These are phyloP conservation scores for Turdus rufiventris DNA, from an alignment of 2,113 vertebrate species.

Conservation along the genomic window DNA sequence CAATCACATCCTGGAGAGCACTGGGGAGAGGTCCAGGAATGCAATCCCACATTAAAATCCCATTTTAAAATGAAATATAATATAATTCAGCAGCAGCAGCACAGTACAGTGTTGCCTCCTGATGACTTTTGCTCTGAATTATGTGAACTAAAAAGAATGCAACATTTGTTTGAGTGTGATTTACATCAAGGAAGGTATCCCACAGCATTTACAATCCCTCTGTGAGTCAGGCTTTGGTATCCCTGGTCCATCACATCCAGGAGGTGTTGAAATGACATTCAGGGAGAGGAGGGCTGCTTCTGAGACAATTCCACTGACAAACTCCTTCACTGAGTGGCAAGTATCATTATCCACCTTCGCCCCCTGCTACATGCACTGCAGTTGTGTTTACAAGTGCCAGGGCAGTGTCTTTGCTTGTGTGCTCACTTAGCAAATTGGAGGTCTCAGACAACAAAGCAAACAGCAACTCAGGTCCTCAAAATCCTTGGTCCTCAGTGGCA, in stretches of 20 bases:
- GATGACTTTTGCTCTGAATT: not conserved
- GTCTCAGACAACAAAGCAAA: not conserved
- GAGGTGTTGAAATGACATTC: not conserved
- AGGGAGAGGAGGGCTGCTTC: not conserved
- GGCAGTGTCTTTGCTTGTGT: not conserved
- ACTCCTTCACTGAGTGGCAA: not conserved
- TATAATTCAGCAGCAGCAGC: not conserved
- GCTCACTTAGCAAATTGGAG: not conserved
- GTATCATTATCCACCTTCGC: accelerated
- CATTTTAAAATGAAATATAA: not conserved
- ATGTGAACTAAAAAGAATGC: not conserved
- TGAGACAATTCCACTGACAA: not conserved
- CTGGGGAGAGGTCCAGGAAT: not conserved
- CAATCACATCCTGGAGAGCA: not conserved
- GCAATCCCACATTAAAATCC: not conserved
- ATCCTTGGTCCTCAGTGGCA: not conserved
- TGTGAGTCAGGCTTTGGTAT: not conserved
- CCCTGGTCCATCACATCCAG: not conserved
- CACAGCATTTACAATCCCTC: not conserved
- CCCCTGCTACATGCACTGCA: not conserved
- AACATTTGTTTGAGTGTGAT: not conserved
- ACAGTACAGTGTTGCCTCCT: not conserved
- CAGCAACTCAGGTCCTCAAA: not conserved
- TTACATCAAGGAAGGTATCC: not conserved
- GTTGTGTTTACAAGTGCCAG: not conserved